Evolutionary conservation across 2,797 vertebrate genomes (phyloP).

Genomic region (Protonibea diacanthus): DNA sequence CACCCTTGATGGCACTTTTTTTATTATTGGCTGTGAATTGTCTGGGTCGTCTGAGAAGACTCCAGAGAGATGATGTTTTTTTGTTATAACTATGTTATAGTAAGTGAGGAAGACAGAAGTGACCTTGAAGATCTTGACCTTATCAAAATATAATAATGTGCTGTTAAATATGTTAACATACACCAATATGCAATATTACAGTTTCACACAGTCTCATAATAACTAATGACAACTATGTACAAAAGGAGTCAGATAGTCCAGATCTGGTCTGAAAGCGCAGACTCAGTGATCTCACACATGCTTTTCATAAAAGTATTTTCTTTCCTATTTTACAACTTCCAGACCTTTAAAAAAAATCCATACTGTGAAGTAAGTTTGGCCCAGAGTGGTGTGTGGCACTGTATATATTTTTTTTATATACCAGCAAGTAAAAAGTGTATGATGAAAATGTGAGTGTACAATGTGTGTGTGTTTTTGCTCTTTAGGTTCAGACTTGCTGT

Average conservation of each 20-base stretch:
- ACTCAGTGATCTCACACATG: conserved; percentile 10
- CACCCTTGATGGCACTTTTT: conserved; percentile 9
- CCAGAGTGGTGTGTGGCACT: conserved; percentile 4
- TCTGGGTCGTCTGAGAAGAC: conserved; percentile 14
- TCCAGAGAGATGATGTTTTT: neutral
- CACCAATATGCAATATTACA: conserved; percentile 58
- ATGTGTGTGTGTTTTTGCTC: conserved; percentile 7
- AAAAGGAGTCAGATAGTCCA: conserved; percentile 21
- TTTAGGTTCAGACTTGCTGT: conserved; percentile 46
- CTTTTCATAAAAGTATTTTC: conserved; percentile 23
- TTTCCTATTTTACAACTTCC: conserved; percentile 22
- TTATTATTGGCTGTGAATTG: neutral
- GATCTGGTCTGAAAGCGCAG: conserved; percentile 23
- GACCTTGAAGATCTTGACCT: conserved; percentile 57
- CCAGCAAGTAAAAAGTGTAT: conserved; percentile 31
- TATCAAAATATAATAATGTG: conserved; percentile 54
- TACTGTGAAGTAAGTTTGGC: conserved; percentile 23
- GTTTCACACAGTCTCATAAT: conserved; percentile 43
- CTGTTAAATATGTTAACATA: conserved; percentile 43
- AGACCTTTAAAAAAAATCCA: conserved; percentile 30
- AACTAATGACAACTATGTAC: conserved; percentile 41
- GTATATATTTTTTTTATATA: conserved; percentile 3
- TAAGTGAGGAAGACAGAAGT: conserved; percentile 28
- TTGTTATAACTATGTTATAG: conserved; percentile 7
- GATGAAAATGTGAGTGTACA: conserved; percentile 10